phyloP scores from a whole-genome alignment of 2,888 invertebrate genomes.

The Sarcophaga variegata region DNA sequence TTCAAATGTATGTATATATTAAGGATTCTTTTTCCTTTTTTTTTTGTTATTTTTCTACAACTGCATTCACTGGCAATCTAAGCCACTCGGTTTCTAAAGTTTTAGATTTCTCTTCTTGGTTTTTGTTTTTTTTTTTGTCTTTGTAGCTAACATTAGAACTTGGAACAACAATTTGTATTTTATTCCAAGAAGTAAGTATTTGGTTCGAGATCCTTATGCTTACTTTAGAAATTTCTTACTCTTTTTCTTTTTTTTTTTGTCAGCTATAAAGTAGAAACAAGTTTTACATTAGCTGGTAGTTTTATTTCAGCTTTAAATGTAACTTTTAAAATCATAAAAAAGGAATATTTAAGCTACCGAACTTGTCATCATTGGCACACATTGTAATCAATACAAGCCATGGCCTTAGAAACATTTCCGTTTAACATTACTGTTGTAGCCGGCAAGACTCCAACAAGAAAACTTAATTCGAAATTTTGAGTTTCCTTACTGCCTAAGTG shows the following conservation, averaged over 20 bases:
- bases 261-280: slow-evolving; percentile 53
- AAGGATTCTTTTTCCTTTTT: not conserved
- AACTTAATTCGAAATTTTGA: too few species aligned
- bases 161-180: slow-evolving; percentile 39
- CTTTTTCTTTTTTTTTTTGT: slow-evolving; percentile 9
- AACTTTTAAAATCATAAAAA: slow-evolving; percentile 7
- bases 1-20: slow-evolving; percentile 4
- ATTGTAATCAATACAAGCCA: too few species aligned
- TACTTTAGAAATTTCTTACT: slow-evolving; percentile 21
- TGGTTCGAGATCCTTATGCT: slow-evolving; percentile 22
- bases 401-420: too few species aligned
- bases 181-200: not conserved
- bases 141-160: slow-evolving; percentile 36
- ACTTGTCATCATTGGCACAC: too few species aligned
- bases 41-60: not conserved
- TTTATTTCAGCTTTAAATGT: slow-evolving; percentile 39
- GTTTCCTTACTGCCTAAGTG: too few species aligned
- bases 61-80: slow-evolving; percentile 20
- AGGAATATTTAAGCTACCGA: too few species aligned
- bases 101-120: not conserved
- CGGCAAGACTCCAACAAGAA: too few species aligned
- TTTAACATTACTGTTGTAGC: too few species aligned
- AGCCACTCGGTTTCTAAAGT: slow-evolving; percentile 25
- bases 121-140: slow-evolving; percentile 8
- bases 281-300: slow-evolving; percentile 38